Percentiles rank a stretch among this genome's conserved stretches.
phyloP scores from a whole-genome alignment of 2,113 vertebrate genomes.

The Erythrocercus mccallii region DNA sequence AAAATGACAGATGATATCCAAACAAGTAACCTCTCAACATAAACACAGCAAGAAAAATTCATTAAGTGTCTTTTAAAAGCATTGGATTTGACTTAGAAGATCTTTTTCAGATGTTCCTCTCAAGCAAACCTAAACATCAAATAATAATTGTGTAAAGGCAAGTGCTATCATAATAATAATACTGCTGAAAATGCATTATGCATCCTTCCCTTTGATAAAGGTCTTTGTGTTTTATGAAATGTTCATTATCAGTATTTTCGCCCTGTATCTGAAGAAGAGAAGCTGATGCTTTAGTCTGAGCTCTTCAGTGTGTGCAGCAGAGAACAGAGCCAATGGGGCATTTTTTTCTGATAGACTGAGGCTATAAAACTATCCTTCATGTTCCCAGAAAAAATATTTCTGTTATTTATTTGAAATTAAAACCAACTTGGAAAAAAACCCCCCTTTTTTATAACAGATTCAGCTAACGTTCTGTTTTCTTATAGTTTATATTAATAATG shows the following conservation, averaged over 20 bases:
- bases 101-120: slow-evolving; percentile 59
- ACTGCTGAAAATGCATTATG: neutral
- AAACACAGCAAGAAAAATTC: slow-evolving; percentile 56
- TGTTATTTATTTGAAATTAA: slow-evolving; percentile 51
- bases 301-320: neutral
- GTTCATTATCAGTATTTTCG: slow-evolving; percentile 22
- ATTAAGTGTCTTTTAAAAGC: slow-evolving; percentile 60
- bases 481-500: slow-evolving; percentile 40
- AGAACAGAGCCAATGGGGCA: neutral
- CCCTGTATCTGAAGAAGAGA: neutral
- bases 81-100: slow-evolving; percentile 45
- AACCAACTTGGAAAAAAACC: neutral
- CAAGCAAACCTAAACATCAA: slow-evolving; percentile 61
- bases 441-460: neutral
- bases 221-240: slow-evolving; percentile 13
- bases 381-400: neutral
- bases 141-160: slow-evolving; percentile 57
- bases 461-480: slow-evolving; percentile 39
- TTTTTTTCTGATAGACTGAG: neutral
- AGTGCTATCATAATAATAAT: slow-evolving; percentile 16
- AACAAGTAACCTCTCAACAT: slow-evolving; percentile 41
- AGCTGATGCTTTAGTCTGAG: neutral
- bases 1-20: slow-evolving; percentile 35
- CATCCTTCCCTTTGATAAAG: slow-evolving; percentile 14
- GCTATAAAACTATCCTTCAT: slow-evolving; percentile 22